Evolutionary conservation across 2,113 vertebrate species (phyloP).

Genomic region (Takifugu bimaculatus): DNA sequence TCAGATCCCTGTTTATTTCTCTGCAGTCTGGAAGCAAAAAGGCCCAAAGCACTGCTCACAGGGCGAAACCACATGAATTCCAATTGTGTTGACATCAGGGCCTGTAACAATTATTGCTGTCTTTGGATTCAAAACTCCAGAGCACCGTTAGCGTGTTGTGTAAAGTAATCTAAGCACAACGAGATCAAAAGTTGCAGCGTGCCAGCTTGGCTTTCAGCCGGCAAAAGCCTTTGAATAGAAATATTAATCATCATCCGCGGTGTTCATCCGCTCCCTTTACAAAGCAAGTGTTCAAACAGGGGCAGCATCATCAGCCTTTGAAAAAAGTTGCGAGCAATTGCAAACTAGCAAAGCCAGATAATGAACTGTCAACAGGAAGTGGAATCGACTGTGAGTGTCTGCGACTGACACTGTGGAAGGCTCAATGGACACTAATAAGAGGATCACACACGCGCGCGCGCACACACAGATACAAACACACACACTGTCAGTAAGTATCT

Average conservation of each 20-base stretch:
- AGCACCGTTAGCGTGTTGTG: constrained; percentile 40
- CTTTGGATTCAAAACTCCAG: constrained; percentile 38
- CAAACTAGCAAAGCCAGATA: constrained; percentile 58
- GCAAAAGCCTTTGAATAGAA: constrained; percentile 44
- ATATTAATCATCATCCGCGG: constrained; percentile 49
- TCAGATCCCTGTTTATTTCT: constrained; percentile 14
- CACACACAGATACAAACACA: constrained; percentile 4
- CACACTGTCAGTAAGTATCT: constrained; percentile 5
- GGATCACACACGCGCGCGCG: constrained; percentile 4
- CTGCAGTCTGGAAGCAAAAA: constrained; percentile 21
- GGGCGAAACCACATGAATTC: constrained; percentile 31
- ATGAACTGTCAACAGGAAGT: constrained; percentile 60
- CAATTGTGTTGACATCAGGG: constrained; percentile 48
- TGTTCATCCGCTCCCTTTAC: constrained; percentile 53
- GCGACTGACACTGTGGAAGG: constrained; percentile 49
- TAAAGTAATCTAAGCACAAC: constrained; percentile 34
- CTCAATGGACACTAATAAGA: constrained; percentile 25
- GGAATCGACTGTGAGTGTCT: constrained; percentile 57
- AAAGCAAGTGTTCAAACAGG: constrained; percentile 33
- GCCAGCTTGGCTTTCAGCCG: constrained; percentile 44
- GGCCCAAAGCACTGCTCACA: constrained; percentile 12
- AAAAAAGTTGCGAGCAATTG: constrained; percentile 52
- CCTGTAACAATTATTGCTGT: constrained; percentile 48
- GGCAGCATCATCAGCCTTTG: constrained; percentile 50
- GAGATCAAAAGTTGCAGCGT: constrained; percentile 15